Evolutionary conservation across 1,140 invertebrate genomes (phyloP).

Genomic region (Melipona quadrifasciata): DNA sequence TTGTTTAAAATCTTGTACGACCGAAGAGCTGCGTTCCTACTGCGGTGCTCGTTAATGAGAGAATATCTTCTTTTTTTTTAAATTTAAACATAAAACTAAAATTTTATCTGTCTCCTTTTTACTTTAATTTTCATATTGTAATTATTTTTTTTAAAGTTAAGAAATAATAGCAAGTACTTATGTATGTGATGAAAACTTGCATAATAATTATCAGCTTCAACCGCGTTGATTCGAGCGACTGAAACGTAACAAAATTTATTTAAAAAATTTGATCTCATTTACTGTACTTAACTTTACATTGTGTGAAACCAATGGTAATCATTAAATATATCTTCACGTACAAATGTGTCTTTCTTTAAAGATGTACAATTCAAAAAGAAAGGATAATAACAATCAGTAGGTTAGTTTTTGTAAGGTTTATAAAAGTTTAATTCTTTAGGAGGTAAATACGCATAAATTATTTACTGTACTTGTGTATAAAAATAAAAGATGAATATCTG

Average conservation of each 20-base stretch:
- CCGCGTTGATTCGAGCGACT: background rate
- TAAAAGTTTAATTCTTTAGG: background rate
- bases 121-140: background rate
- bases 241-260: background rate
- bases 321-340: background rate
- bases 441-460: background rate
- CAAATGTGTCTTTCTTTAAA: background rate
- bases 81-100: background rate
- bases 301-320: background rate
- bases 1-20: slow-evolving; percentile 78
- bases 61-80: background rate
- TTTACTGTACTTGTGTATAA: background rate
- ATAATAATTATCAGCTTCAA: background rate
- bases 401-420: slow-evolving; percentile 10
- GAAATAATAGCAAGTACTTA: background rate
- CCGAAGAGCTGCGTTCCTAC: slow-evolving; percentile 78
- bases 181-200: background rate
- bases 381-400: background rate
- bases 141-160: background rate
- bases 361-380: background rate
- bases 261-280: slow-evolving; percentile 35
- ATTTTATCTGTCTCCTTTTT: background rate
- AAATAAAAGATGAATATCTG: background rate
- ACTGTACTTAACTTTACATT: slow-evolving; percentile 13
- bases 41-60: slow-evolving; percentile 67